Evolutionary conservation across 2,113 vertebrate genomes (phyloP).

Genomic region (Archocentrus centrarchus): DNA sequence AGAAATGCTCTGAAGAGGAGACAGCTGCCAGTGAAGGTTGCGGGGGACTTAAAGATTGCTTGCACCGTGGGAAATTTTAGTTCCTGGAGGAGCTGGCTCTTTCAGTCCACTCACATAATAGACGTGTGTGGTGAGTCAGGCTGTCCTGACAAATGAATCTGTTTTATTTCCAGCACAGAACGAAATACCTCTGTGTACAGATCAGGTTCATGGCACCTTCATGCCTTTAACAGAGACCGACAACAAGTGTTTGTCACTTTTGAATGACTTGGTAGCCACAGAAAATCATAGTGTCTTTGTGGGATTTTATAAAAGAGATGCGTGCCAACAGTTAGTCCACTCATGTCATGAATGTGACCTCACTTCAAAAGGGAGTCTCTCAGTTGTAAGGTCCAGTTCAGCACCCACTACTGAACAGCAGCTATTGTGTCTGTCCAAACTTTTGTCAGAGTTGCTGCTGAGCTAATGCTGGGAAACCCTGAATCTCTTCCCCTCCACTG

Average conservation of each 20-base stretch:
- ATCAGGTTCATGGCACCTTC: constrained; percentile 33
- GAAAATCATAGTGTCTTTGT: constrained; percentile 17
- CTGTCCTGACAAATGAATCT: constrained; percentile 34
- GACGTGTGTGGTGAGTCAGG: constrained; percentile 46
- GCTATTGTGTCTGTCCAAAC: constrained; percentile 50
- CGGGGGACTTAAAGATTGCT: constrained; percentile 45
- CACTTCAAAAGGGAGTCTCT: constrained; percentile 34
- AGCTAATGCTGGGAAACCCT: constrained; percentile 65
- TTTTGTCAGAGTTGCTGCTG: constrained; percentile 49
- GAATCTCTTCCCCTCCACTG: constrained; percentile 47
- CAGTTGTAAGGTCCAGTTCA: constrained; percentile 59
- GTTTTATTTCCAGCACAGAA: constrained; percentile 25
- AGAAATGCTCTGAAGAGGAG: constrained; percentile 45
- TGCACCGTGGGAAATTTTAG: constrained; percentile 69
- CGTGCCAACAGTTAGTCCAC: constrained; percentile 43
- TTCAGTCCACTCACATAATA: constrained; percentile 34
- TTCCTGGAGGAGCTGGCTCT: constrained; percentile 23
- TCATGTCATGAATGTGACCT: constrained; percentile 30
- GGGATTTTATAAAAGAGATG: constrained; percentile 37
- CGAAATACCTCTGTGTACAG: constrained; percentile 53
- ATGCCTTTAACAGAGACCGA: constrained; percentile 41
- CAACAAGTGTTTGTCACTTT: neutral
- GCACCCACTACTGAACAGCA: constrained; percentile 75
- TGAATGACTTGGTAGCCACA: constrained; percentile 26
- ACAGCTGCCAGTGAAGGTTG: constrained; percentile 61